These are phyloP conservation scores for Lepus oiostolus DNA, from an alignment of 2,797 vertebrate species.

Conservation along the genomic window DNA sequence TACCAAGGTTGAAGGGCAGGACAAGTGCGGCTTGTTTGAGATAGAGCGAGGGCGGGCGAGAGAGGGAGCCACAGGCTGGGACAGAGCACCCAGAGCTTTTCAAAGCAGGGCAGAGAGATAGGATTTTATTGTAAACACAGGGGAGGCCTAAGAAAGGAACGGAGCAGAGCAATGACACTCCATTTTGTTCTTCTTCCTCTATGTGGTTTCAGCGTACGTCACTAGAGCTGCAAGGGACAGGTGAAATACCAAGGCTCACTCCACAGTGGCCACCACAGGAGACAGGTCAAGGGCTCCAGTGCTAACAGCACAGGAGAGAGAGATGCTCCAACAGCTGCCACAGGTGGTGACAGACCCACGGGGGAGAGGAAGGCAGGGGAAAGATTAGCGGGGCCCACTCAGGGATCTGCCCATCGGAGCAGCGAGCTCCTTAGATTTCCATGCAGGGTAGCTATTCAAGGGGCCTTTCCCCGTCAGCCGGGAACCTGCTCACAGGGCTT, in stretches of 20 bases:
- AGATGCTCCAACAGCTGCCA: neutral
- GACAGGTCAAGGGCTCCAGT: neutral
- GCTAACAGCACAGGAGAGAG: neutral
- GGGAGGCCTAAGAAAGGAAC: neutral
- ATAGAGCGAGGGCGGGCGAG: neutral
- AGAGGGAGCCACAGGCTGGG: neutral
- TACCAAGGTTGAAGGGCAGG: neutral
- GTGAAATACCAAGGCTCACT: neutral
- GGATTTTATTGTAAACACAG: neutral
- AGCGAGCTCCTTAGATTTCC: neutral
- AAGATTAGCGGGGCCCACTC: neutral
- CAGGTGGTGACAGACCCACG: rapidly evolving
- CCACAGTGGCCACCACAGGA: neutral
- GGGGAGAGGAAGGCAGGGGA: neutral
- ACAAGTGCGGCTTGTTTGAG: neutral
- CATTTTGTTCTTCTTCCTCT: neutral
- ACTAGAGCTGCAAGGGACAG: neutral
- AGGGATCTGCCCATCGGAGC: neutral
- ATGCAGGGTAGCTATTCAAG: neutral
- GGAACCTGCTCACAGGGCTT: neutral
- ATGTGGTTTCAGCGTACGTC: no score
- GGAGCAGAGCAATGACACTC: neutral
- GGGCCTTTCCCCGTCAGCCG: neutral
- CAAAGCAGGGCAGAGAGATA: neutral
- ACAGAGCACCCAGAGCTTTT: neutral